These are phyloP conservation scores for Anastrepha ludens DNA, from an alignment of 1,140 invertebrate species.

Conservation along the genomic window DNA sequence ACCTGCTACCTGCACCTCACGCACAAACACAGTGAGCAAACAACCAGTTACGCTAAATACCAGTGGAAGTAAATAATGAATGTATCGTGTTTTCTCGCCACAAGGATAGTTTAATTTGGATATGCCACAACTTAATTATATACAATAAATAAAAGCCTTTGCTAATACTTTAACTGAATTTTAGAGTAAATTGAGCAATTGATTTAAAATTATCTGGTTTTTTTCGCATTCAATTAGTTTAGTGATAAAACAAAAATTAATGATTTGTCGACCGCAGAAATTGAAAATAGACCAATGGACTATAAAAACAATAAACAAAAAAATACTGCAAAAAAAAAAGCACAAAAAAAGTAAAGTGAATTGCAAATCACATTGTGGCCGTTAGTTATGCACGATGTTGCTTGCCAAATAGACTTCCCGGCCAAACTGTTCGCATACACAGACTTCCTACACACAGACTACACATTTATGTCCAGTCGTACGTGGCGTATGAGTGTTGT, in stretches of 20 bases:
- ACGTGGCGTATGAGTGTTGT: neutral
- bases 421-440: neutral
- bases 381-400: neutral
- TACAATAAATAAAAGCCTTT: neutral
- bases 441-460: no score
- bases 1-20: no score
- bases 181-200: neutral
- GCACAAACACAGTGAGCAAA: no score
- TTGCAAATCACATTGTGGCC: neutral
- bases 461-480: neutral
- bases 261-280: neutral
- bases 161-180: neutral
- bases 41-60: no score
- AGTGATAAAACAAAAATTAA: neutral
- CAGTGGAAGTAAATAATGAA: no score
- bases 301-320: neutral
- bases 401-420: neutral
- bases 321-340: slow-evolving; percentile 1
- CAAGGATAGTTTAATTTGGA: neutral
- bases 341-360: neutral
- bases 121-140: slow-evolving; percentile 10
- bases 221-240: neutral
- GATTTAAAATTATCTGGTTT: neutral
- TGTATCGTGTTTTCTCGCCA: neutral
- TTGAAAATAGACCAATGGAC: no score